Conservation (phyloP, 2,113 vertebrate genomes). For the Motacilla alba region DNA sequence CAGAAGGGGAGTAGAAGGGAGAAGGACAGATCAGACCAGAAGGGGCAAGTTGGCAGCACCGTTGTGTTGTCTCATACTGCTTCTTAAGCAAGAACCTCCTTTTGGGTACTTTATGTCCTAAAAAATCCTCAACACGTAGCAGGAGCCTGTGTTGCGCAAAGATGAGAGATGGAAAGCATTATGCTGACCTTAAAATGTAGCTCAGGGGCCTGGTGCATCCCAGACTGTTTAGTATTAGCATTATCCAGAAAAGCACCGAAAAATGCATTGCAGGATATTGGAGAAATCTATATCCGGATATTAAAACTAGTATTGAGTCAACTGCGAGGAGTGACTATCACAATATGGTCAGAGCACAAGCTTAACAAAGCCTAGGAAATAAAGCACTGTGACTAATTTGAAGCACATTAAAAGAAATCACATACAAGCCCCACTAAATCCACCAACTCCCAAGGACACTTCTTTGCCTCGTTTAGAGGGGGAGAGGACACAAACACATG, state of each 20-base stretch:
- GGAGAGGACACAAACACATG: neutral
- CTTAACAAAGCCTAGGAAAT: conserved; percentile 36
- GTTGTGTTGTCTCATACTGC: neutral
- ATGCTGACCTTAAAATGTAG: conserved; percentile 12
- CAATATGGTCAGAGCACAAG: conserved; percentile 6
- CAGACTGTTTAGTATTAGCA: conserved; percentile 29
- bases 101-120: neutral
- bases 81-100: neutral
- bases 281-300: conserved; percentile 64
- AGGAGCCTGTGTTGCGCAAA: neutral
- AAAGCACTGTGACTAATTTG: conserved; percentile 35
- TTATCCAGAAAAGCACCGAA: neutral
- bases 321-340: neutral
- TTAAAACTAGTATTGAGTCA: conserved; percentile 45
- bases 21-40: neutral
- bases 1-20: neutral
- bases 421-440: conserved; percentile 50
- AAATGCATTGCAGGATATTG: conserved; percentile 68
- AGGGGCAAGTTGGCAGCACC: neutral
- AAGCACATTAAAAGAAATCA: conserved; percentile 34
- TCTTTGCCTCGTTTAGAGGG: neutral
- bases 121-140: neutral
- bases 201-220: conserved; percentile 1
- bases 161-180: conserved; percentile 34
- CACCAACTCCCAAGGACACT: neutral